Conservation (phyloP, 2,888 invertebrate species). For the Leptothorax acervorum region DNA sequence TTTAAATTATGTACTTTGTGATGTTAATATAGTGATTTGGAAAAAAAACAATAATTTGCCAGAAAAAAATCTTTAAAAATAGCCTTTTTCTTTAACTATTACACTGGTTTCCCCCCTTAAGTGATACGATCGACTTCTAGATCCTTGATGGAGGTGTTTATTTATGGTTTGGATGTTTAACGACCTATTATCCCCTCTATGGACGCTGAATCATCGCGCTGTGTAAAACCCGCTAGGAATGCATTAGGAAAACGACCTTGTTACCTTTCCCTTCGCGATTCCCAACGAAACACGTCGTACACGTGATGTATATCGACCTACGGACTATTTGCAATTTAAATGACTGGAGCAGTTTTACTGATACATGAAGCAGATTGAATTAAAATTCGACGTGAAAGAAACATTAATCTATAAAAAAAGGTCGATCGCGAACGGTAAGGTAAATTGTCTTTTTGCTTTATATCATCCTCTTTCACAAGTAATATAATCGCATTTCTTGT, state of each 20-base stretch:
- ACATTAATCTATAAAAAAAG: not conserved
- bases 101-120: too few species aligned
- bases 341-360: not conserved
- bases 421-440: not conserved
- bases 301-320: not conserved
- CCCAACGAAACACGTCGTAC: not conserved
- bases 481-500: not conserved
- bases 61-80: too few species aligned
- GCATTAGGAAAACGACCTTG: constrained; percentile 20
- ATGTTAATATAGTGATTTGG: too few species aligned
- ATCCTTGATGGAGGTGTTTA: constrained; percentile 19
- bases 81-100: too few species aligned
- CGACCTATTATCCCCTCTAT: not conserved
- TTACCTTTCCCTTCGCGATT: not conserved
- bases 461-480: not conserved
- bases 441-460: not conserved
- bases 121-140: constrained; percentile 6
- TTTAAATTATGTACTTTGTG: too few species aligned
- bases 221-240: not conserved
- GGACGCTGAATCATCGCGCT: not conserved
- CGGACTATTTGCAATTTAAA: constrained; percentile 29
- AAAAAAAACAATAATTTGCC: too few species aligned
- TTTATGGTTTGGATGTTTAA: not conserved
- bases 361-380: not conserved
- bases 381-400: not conserved